Base-by-base conservation (phyloP, 2,113 vertebrate genomes). In the Eretmochelys imbricata region DNA sequence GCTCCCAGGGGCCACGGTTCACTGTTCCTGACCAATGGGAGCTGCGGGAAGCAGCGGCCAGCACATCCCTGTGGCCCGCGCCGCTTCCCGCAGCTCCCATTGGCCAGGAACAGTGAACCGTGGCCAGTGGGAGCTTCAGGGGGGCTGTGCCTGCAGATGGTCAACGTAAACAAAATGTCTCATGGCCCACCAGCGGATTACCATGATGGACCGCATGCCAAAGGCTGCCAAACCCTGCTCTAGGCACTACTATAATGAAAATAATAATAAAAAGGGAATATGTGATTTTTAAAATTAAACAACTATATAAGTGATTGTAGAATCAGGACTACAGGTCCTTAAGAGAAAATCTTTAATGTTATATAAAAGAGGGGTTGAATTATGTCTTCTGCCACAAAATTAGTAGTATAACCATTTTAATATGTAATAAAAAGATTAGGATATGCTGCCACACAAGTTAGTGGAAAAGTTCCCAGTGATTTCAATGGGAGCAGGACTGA, bases 391-490 rank as follows among this genome's bases (percentile, higher is more conserved):
- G 65, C 89, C 42, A 38, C 12, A 31, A 46, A 14, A 83, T 75
- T 38, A 42, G 42, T 65, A 22, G 14, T 24, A 0, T n/a, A 54
- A 31, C 20, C 59, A 2, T 84, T 79, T 78, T 25, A 65, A 25
- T 88, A 7, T 17, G 1, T 69, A 8, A 69, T 91, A 38, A 20
- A 81, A 35, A 31, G 65, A 81, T 80, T 89, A 80, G 1, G 16
- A 87, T 90, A 31, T 76, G 12, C 13, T 75, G 20, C 8, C 35
- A 1, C 4, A 46, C 29, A 88, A 3, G 57, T 85, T 51, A 59
- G 0, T 24, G 24, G 14, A 42, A 10, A 83, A 82, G 42, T 76
- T 76, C 38, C 72, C 72, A 76, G 20, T 49, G 0, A 0, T 3
- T 35, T 54, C 27, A 51, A 8, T 55, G 16, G 38, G 80, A 86